Base-by-base conservation (phyloP, 1,140 invertebrate genomes). In the Trichonephila inaurata region DNA sequence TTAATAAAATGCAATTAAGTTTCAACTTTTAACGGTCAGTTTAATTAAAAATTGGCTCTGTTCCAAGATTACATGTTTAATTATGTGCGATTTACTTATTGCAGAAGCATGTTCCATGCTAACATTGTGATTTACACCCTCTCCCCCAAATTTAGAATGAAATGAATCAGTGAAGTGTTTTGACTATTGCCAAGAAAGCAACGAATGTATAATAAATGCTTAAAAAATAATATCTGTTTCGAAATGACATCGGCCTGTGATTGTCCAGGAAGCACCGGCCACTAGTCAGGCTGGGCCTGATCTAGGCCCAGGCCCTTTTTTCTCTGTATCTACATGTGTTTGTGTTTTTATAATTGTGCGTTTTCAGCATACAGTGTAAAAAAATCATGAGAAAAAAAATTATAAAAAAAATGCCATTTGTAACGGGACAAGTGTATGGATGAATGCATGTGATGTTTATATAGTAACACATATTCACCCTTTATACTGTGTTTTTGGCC, bases 391-490 rank as follows among this genome's bases (percentile, higher is more conserved):
- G 24, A 89, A 91, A 83, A 91, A 92, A 87, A 92, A 60, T 81
- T 0, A 88, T 64, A 62, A 81, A 93, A 81, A 92, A 92, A 86
- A 44, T 60, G 85, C 44, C 86, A 93, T 81, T 91, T 93, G 92
- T 89, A 93, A 88, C 21, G 72, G 83, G 40, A 82, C 72, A 28
- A 88, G 92, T 60, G 69, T 18, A 21, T 88, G 92, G 88, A 14
- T 89, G 92, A 89, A 88, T 93, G 92, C 62, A 81, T 89, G 85
- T 93, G 92, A 89, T 93, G 92, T 93, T 93, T 93, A 93, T 89
- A 89, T 93, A 93, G 85, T 88, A 93, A 88, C 82, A 92, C 61
- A 64, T 93, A 82, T 33, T 66, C 92, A 88, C 51, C 66, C 72
- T 93, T 81, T 93, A 61, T 88, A 88, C 85, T 93, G 86, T 93